Evolutionary conservation across 35 echinoderm and acorn worm species (phyloP), one percentile per base, ranked within the genome.

Genomic region (Antedon bifida): DNA sequence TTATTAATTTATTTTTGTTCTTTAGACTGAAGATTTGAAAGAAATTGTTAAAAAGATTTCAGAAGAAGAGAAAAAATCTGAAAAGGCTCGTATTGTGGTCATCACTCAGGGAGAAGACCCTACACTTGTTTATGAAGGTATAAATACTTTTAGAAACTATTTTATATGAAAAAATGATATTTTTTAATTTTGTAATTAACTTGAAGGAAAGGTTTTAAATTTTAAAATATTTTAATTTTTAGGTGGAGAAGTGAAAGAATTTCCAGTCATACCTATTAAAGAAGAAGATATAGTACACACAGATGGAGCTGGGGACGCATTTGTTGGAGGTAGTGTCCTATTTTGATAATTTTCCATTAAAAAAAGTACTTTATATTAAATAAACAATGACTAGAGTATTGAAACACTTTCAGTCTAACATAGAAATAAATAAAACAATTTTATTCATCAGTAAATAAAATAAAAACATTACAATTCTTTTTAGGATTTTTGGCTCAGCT

Each of bases 221-320:
- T n/a, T 77, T 28, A n/a, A 14, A 75, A 51, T 21, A 46, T n/a
- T n/a, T n/a, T 34, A 11, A 76, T 74, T 78, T 81, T 77, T 35
- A 99, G 95, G 80, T 86, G 91, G 91, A 46, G 84, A 92, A 83
- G 75, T 99, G 19, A 92, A 56, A 33, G 88, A 89, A 46, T 99
- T 81, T 36, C 79, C 75, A 7, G 78, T 90, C 29, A 77, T 74
- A 14, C 11, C 26, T 75, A 78, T 93, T 36, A 81, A 84, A 83
- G 26, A 32, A 28, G 88, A 90, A 31, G 86, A 92, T n/a, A 93
- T 99, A 7, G 82, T 99, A 35, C 90, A 99, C 91, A 99, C 95
- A 64, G 93, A 99, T 73, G 95, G 95, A 84, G 95, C 95, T 82
- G 95, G 95, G 26, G 95, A 99, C 86, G 91, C 90, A 74, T 99